Conservation (phyloP, 2,888 invertebrate genomes). For the Coenonympha arcania region DNA sequence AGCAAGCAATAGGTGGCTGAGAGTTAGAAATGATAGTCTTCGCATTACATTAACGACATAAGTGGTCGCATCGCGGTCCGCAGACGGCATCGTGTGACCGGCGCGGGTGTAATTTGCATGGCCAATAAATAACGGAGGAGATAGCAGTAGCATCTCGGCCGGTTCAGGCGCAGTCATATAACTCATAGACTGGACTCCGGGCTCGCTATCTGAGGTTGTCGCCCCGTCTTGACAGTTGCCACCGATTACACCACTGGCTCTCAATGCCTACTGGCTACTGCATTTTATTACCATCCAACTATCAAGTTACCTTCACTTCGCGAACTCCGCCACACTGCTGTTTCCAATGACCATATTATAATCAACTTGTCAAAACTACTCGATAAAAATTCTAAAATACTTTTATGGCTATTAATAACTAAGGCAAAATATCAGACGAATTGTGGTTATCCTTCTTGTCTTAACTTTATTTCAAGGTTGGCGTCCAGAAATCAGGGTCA, state of each 20-base stretch:
- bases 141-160: slow-evolving; percentile 46
- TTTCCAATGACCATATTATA: background rate
- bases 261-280: too few species aligned
- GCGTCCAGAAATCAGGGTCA: too few species aligned
- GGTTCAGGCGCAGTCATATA: slow-evolving; percentile 39
- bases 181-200: slow-evolving; percentile 30
- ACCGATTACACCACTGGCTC: slow-evolving; percentile 43
- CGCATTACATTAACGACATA: slow-evolving; percentile 27
- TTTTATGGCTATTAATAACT: too few species aligned
- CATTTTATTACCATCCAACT: too few species aligned
- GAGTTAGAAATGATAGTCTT: slow-evolving; percentile 12
- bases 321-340: slow-evolving; percentile 15
- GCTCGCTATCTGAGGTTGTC: slow-evolving; percentile 61
- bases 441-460: too few species aligned
- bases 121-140: slow-evolving; percentile 59
- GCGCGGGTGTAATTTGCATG: slow-evolving; percentile 52
- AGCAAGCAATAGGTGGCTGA: too few species aligned
- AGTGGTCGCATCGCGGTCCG: slow-evolving; percentile 29
- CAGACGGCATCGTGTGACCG: slow-evolving; percentile 38
- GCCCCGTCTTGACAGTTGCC: slow-evolving; percentile 52
- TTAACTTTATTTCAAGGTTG: background rate
- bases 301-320: slow-evolving; percentile 31
- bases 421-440: too few species aligned
- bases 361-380: background rate
- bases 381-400: background rate